These are phyloP conservation scores for Trachemys scripta DNA, from an alignment of 2,113 vertebrate genomes.

Conservation along the genomic window DNA sequence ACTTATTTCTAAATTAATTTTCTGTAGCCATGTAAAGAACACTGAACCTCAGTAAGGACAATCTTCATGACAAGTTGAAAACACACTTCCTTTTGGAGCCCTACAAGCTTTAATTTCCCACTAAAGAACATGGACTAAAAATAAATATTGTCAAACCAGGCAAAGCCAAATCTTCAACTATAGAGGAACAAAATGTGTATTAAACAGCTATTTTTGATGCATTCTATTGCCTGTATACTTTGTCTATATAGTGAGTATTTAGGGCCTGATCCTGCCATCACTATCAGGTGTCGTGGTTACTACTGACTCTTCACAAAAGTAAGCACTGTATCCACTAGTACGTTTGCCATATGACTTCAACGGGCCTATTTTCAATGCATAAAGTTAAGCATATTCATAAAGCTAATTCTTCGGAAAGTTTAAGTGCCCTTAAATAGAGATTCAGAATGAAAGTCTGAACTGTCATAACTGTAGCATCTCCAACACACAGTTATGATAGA, in stretches of 20 bases:
- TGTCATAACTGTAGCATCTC: fast-evolving
- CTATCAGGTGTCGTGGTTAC: background rate
- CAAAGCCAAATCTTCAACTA: background rate
- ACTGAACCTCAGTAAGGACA: background rate
- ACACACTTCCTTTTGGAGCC: no score
- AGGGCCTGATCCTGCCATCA: background rate
- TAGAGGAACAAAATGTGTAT: background rate
- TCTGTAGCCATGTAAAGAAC: background rate
- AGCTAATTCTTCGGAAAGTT: background rate
- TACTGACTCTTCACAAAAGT: background rate
- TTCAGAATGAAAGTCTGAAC: background rate
- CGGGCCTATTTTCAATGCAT: fast-evolving
- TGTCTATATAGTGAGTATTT: background rate
- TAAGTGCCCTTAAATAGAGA: background rate
- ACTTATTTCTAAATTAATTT: background rate
- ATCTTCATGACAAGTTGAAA: background rate
- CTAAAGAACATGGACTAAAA: background rate
- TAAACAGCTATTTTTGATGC: background rate
- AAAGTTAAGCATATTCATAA: background rate
- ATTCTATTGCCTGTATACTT: background rate
- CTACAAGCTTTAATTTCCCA: background rate
- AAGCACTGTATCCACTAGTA: background rate
- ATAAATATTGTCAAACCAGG: background rate
- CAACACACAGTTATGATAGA: fast-evolving
- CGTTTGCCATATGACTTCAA: background rate